phyloP scores from a whole-genome alignment of 2,797 vertebrate species.

The Spinibarbus caldwelli region DNA sequence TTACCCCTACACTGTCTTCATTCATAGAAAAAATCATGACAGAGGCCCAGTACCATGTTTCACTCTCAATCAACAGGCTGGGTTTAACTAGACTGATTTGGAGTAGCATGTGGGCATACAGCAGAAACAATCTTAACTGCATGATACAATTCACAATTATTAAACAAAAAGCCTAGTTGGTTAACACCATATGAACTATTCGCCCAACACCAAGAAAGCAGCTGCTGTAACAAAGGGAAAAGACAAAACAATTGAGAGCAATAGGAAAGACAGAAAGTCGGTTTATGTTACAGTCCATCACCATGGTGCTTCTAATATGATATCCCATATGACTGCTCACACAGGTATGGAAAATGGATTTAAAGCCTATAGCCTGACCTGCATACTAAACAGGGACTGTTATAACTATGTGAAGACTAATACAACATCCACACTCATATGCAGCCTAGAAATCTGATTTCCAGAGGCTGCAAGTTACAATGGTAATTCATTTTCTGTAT shows the following conservation, averaged over 20 bases:
- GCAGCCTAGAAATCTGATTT: constrained; percentile 29
- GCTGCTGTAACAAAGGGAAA: constrained; percentile 20
- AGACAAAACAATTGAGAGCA: not conserved
- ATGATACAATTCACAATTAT: not conserved
- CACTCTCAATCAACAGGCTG: not conserved
- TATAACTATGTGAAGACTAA: not conserved
- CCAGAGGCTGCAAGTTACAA: constrained; percentile 4
- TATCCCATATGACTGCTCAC: constrained; percentile 26
- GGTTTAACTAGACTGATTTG: not conserved
- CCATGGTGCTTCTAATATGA: constrained; percentile 7
- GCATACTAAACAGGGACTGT: constrained; percentile 14
- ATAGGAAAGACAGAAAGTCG: constrained; percentile 3
- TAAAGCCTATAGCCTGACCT: constrained; percentile 18
- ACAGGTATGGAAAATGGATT: constrained; percentile 52
- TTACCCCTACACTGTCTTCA: constrained; percentile 8
- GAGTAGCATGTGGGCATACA: not conserved
- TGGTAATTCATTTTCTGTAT: not conserved
- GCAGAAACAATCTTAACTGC: not conserved
- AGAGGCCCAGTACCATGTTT: not conserved
- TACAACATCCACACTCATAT: not conserved
- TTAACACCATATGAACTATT: not conserved
- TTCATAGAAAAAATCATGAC: not conserved
- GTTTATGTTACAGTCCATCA: constrained; percentile 1
- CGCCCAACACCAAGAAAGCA: not conserved
- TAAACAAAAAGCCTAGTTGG: not conserved